Evolutionary conservation across 2,797 vertebrate genomes (phyloP).

Genomic region (Bradypodion pumilum): DNA sequence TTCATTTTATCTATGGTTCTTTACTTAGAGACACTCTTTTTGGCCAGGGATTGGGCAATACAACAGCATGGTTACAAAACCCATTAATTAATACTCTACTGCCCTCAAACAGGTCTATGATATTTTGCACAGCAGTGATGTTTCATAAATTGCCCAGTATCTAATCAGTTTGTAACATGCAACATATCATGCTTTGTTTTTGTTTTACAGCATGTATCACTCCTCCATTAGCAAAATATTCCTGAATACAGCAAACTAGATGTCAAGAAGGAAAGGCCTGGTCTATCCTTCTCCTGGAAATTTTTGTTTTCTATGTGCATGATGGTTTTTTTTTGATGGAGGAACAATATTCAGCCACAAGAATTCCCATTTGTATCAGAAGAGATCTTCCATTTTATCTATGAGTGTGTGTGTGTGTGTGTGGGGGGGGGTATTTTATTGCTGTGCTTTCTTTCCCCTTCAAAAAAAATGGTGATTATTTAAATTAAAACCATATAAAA

Average conservation of each 20-base stretch:
- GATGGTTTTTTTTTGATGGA: neutral
- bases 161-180: neutral
- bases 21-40: constrained; percentile 27
- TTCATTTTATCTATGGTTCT: neutral
- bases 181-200: neutral
- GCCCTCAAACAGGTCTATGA: neutral
- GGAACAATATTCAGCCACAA: neutral
- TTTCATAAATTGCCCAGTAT: neutral
- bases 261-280: neutral
- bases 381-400: neutral
- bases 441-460: no score
- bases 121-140: neutral
- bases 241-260: constrained; percentile 7
- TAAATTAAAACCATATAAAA: no score
- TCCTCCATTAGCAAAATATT: neutral
- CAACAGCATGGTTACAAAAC: neutral
- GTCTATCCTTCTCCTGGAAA: neutral
- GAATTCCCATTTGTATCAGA: neutral
- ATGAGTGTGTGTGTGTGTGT: no score
- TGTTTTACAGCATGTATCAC: neutral
- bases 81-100: neutral
- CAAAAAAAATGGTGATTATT: no score
- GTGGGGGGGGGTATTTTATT: neutral
- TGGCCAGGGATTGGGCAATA: neutral
- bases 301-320: no score